Conservation (phyloP, 2,888 invertebrate species). For the Nudaria mundana region DNA sequence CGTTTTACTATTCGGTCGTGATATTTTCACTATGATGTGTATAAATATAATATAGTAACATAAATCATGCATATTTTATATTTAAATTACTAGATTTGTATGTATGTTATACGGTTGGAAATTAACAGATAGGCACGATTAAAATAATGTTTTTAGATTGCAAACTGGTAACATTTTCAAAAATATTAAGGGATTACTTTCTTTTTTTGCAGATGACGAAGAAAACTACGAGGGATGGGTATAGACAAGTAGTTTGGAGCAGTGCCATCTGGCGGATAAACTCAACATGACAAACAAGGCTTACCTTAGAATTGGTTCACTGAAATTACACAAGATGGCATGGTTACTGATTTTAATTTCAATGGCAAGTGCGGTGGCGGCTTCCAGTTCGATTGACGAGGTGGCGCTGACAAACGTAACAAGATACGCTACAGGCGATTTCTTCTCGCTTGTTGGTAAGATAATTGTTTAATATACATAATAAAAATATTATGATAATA, state of each 20-base stretch:
- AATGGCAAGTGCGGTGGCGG: conserved; percentile 28
- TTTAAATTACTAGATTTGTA: conserved; percentile 4
- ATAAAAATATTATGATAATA: too few species aligned
- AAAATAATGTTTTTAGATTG: neutral
- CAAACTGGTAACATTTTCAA: neutral
- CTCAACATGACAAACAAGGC: conserved; percentile 38
- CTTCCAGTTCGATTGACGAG: conserved; percentile 48
- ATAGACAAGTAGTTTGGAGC: conserved; percentile 21
- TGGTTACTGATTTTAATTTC: conserved; percentile 43
- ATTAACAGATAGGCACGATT: neutral
- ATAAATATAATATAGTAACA: conserved; percentile 4
- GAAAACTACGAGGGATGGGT: conserved; percentile 23
- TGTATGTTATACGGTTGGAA: neutral
- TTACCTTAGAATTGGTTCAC: conserved; percentile 22
- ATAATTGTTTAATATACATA: too few species aligned
- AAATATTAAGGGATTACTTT: conserved; percentile 2
- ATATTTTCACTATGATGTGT: conserved; percentile 36
- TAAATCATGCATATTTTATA: conserved; percentile 22
- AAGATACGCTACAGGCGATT: conserved; percentile 82
- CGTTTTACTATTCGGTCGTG: conserved; percentile 27
- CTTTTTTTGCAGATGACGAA: conserved; percentile 39
- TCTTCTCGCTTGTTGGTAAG: conserved; percentile 80
- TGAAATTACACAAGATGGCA: conserved; percentile 52
- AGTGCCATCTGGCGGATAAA: conserved; percentile 38
- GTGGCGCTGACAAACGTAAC: conserved; percentile 77